Evolutionary conservation across 2,113 vertebrate genomes (phyloP).

Genomic region (Xiphias gladius): DNA sequence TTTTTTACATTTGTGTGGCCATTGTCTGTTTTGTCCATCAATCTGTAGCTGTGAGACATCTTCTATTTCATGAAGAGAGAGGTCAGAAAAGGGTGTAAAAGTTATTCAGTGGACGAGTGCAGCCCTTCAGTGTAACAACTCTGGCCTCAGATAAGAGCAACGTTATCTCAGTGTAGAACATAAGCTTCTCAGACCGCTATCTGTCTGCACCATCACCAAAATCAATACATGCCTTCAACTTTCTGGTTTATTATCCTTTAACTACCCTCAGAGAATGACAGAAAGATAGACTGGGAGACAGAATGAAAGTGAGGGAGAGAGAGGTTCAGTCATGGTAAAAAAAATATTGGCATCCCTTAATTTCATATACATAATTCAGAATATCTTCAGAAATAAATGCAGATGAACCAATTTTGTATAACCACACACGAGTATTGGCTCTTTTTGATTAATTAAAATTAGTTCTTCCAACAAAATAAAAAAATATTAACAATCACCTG

Average conservation of each 20-base stretch:
- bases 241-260: slow-evolving; percentile 65
- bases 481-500: too few relatives aligned
- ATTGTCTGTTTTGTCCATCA: slow-evolving; percentile 14
- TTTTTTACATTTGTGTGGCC: background rate
- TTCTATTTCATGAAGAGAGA: slow-evolving; percentile 4
- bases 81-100: slow-evolving; percentile 11
- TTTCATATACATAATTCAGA: too few relatives aligned
- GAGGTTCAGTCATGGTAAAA: background rate
- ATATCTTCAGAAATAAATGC: too few relatives aligned
- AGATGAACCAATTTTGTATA: too few relatives aligned
- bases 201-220: slow-evolving; percentile 54
- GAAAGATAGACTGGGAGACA: slow-evolving; percentile 5
- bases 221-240: slow-evolving; percentile 66
- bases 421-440: too few relatives aligned
- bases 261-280: slow-evolving; percentile 53
- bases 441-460: too few relatives aligned
- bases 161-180: slow-evolving; percentile 54
- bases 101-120: slow-evolving; percentile 20
- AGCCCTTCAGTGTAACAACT: slow-evolving; percentile 36
- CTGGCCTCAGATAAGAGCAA: slow-evolving; percentile 51
- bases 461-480: too few relatives aligned
- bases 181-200: slow-evolving; percentile 57
- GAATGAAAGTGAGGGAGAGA: slow-evolving; percentile 12
- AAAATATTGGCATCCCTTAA: too few relatives aligned
- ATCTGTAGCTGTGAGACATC: background rate